Conservation (phyloP, 2,113 vertebrate genomes). For the Gambusia affinis region DNA sequence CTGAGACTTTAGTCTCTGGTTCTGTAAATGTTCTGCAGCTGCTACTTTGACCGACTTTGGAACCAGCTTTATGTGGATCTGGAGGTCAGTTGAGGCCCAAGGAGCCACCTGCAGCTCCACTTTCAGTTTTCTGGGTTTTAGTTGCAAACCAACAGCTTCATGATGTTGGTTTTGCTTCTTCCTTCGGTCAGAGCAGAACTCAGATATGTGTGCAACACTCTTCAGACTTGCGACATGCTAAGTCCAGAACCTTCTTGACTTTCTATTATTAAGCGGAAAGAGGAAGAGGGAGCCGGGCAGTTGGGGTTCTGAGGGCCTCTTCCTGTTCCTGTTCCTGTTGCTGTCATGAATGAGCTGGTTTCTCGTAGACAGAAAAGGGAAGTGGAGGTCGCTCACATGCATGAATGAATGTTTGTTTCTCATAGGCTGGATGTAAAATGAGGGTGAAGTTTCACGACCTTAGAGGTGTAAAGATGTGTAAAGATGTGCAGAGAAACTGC, state of each 20-base stretch:
- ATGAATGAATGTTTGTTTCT: not conserved
- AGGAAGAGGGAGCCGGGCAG: slow-evolving; percentile 46
- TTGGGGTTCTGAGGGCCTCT: slow-evolving; percentile 32
- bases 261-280: slow-evolving; percentile 57
- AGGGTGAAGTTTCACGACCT: not conserved
- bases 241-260: slow-evolving; percentile 27
- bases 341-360: slow-evolving; percentile 57
- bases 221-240: slow-evolving; percentile 19
- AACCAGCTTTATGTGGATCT: too few relatives aligned
- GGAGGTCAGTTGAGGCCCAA: too few relatives aligned
- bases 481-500: not conserved
- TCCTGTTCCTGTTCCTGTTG: slow-evolving; percentile 59
- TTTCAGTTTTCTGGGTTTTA: too few relatives aligned
- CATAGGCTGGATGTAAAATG: too few relatives aligned
- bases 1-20: too few relatives aligned
- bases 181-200: not conserved
- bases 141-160: too few relatives aligned
- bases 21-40: too few relatives aligned
- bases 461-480: not conserved
- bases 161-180: too few relatives aligned
- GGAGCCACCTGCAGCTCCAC: too few relatives aligned
- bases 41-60: too few relatives aligned
- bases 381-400: slow-evolving; percentile 14
- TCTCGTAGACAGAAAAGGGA: slow-evolving; percentile 29
- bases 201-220: not conserved